phyloP scores from a whole-genome alignment of 2,888 invertebrate genomes.

The Meloe dianella region DNA sequence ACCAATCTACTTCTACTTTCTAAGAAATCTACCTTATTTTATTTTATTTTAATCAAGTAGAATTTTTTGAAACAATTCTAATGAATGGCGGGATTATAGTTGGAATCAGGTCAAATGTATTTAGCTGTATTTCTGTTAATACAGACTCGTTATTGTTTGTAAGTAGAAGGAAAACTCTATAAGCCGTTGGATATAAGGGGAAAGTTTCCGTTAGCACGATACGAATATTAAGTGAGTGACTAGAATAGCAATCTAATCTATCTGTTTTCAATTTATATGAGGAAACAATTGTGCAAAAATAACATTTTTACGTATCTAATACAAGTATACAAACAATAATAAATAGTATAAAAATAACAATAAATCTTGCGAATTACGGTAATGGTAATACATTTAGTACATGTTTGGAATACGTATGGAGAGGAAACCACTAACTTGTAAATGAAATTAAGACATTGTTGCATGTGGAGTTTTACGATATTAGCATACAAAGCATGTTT shows the following conservation, averaged over 20 bases:
- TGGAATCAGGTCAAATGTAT: not conserved
- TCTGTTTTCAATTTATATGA: not conserved
- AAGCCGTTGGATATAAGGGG: not conserved
- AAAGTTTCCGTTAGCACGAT: not conserved
- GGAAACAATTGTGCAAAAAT: not conserved
- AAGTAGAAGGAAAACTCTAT: not conserved
- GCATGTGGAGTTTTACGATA: constrained; percentile 23
- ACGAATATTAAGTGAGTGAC: not conserved
- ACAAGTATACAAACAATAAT: too few species aligned
- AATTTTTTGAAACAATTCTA: not conserved
- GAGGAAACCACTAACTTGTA: constrained; percentile 5
- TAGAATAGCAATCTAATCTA: not conserved
- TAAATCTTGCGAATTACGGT: not conserved
- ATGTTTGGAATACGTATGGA: not conserved
- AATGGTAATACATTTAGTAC: not conserved
- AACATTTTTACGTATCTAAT: too few species aligned
- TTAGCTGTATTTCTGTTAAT: not conserved
- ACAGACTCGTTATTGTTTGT: not conserved
- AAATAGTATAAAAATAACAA: not conserved
- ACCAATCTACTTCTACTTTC: too few species aligned
- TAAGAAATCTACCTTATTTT: too few species aligned
- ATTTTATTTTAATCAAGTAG: too few species aligned
- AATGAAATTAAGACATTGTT: constrained; percentile 31
- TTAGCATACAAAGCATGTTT: constrained; percentile 32
- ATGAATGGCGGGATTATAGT: not conserved